Percentiles rank a stretch among this genome's conserved stretches.
These are phyloP conservation scores for Scolopax mira DNA, from an alignment of 2,113 vertebrate species.

Conservation along the genomic window DNA sequence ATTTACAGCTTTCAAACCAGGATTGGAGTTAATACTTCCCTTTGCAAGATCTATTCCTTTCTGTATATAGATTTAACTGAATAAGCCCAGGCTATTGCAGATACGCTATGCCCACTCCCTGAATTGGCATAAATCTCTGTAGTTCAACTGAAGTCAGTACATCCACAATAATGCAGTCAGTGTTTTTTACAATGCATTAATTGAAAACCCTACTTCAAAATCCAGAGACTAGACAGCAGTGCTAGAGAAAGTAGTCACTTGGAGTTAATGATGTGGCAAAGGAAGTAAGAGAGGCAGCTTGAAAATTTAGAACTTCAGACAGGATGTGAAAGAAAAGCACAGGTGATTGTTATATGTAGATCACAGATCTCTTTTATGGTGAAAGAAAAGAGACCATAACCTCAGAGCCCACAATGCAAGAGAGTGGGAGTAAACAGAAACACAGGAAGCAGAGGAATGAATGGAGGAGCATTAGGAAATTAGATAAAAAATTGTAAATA, in stretches of 20 bases:
- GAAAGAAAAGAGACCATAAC: not conserved
- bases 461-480: not conserved
- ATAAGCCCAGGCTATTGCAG: not conserved
- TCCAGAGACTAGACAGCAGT: not conserved
- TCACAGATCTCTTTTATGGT: not conserved
- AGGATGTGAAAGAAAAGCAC: not conserved
- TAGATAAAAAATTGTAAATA: not conserved
- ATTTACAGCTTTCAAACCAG: not conserved
- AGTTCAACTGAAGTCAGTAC: not conserved
- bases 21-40: not conserved
- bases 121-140: not conserved
- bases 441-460: not conserved
- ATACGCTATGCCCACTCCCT: not conserved
- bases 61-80: not conserved
- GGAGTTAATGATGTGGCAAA: not conserved
- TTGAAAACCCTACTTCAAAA: not conserved
- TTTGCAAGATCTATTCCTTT: not conserved
- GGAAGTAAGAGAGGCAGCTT: not conserved
- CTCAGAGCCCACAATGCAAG: not conserved
- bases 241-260: not conserved
- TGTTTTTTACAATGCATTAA: not conserved
- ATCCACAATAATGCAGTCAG: not conserved
- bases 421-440: not conserved
- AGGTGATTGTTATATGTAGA: not conserved
- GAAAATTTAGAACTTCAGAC: not conserved